Conservation (phyloP, 2,888 invertebrate genomes). For the Apoderus coryli region DNA sequence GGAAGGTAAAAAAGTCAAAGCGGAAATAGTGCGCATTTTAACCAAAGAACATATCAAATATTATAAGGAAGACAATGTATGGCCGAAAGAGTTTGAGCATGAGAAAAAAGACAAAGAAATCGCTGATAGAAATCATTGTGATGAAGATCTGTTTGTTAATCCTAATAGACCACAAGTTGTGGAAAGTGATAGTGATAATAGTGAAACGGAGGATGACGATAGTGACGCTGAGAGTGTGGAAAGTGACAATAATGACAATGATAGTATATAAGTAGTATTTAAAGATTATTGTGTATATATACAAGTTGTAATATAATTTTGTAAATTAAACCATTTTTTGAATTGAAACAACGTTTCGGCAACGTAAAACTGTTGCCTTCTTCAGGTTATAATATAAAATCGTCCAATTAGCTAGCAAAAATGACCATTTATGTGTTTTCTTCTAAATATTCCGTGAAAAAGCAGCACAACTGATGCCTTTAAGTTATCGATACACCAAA, state of each 20-base stretch:
- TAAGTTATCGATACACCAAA: too few species aligned
- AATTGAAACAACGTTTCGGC: too few species aligned
- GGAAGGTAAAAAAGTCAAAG: conserved; percentile 90
- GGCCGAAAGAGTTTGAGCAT: conserved; percentile 36
- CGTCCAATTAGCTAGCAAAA: too few species aligned
- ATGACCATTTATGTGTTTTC: too few species aligned
- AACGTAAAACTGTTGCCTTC: too few species aligned
- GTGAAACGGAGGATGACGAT: conserved; percentile 19
- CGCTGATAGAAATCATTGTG: conserved; percentile 22
- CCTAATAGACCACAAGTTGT: too few species aligned
- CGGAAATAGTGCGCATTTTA: conserved; percentile 70
- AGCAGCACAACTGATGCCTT: too few species aligned
- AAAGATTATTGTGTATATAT: not conserved
- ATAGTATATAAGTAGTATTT: conserved; percentile 7
- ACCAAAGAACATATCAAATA: conserved; percentile 53
- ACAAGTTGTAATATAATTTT: not conserved
- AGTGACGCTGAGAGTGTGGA: conserved; percentile 19
- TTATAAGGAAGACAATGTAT: conserved; percentile 43
- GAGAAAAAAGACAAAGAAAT: too few species aligned
- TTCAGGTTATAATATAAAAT: too few species aligned
- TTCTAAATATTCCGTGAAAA: too few species aligned
- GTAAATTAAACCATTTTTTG: too few species aligned
- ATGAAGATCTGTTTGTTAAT: conserved; percentile 43
- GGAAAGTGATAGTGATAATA: too few species aligned
- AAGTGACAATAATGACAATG: conserved; percentile 20